Base-by-base conservation (phyloP, 2,888 invertebrate genomes). In the Trissolcus brochymenae region DNA sequence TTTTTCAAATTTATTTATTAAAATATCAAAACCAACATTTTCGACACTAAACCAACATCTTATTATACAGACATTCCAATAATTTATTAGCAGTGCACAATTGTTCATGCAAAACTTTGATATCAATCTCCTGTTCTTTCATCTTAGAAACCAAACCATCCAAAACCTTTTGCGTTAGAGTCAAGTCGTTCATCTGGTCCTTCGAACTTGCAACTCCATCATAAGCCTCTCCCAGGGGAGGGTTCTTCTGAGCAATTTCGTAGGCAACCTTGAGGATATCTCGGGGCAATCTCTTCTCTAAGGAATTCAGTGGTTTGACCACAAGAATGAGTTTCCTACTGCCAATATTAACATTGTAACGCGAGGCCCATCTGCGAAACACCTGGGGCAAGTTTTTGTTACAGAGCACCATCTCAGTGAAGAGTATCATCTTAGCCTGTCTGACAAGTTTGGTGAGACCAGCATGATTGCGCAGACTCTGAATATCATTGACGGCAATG, bases 391-490 rank as follows among this genome's bases (percentile, higher is more conserved):
- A 84, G 25, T 86, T 88, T 1, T 88, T 87, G 71, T 89, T 89
- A 67, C 90, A 89, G 11, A 90, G 79, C 0, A 90, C 89, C 83
- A 89, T 87, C 75, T 91, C 91, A 6, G 90, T 88, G 76, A 90
- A 90, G 2, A 90, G 84, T 13, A 91, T 90, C 55, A 91, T 79
- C 62, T 90, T 90, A 0, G 91, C 90, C 76, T 90, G 90, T 6
- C 90, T 85, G 0, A 90, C 90, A 1, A 90, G 83, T 76, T 90
- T 90, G 0, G 90, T 89, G 1, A 91, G 84, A 0, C 90, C 90
- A 0, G 91, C 91, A 16, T 90, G 90, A 82, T 90, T 90, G 14
- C 90, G 85, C 1, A 91, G 81, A 2, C 90, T 90, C 76, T 90
- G 89, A 66, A 89, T 90, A 67, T 90, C 90, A 62, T 89, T 87